Conservation (phyloP, 1,140 invertebrate genomes). For the Mactra quadrangularis region DNA sequence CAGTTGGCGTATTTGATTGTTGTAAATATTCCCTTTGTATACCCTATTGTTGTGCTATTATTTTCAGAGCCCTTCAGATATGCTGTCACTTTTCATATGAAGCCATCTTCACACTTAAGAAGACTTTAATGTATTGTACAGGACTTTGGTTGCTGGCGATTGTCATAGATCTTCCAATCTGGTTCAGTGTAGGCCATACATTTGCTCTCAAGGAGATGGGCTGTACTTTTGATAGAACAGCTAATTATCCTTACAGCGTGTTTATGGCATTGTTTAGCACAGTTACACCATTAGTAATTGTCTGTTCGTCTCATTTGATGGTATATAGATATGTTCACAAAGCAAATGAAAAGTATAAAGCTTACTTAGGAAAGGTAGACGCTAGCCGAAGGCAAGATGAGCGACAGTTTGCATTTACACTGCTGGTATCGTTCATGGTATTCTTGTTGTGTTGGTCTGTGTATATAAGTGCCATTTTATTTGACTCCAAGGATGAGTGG, state of each 20-base stretch:
- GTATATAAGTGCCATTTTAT: conserved; percentile 40
- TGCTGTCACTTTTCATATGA: conserved; percentile 42
- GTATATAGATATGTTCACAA: conserved; percentile 17
- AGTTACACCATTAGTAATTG: conserved; percentile 18
- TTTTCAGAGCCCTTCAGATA: conserved; percentile 52
- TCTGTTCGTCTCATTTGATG: conserved; percentile 9
- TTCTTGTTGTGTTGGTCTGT: conserved; percentile 47
- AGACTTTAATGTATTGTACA: conserved; percentile 44
- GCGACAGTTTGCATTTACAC: conserved; percentile 37
- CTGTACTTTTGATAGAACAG: conserved; percentile 47
- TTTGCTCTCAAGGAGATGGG: conserved; percentile 58
- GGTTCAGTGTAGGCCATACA: conserved; percentile 48
- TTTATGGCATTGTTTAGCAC: conserved; percentile 7
- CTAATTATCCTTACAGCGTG: conserved; percentile 36
- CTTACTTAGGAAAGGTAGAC: conserved; percentile 1
- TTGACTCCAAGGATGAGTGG: conserved; percentile 38
- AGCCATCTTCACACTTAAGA: conserved; percentile 30
- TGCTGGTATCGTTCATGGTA: conserved; percentile 43
- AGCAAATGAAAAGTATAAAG: not conserved
- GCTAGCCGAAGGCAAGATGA: conserved; percentile 30
- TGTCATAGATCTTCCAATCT: conserved; percentile 45
- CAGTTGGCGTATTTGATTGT: too few species aligned
- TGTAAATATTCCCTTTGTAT: too few species aligned
- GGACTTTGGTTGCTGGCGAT: conserved; percentile 29
- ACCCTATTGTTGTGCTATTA: not conserved